Evolutionary conservation across 2,888 invertebrate genomes (phyloP), one percentile per base, ranked within the genome.

Genomic region (Furcula furcula): DNA sequence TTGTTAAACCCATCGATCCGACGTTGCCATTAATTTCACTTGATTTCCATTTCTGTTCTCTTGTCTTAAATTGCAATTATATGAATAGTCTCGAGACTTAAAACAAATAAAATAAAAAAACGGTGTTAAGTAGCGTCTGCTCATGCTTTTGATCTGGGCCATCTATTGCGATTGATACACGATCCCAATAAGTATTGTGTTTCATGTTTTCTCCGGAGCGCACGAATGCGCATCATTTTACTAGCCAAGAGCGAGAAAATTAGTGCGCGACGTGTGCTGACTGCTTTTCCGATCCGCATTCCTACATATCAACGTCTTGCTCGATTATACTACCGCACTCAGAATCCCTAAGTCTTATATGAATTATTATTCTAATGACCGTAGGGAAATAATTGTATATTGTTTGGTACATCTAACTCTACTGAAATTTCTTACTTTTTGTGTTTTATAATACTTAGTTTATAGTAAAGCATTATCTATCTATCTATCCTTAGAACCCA

Each of bases 211-310:
- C 86, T 76, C 83, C 57, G 46, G 54, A 54, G 57, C 60, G 63
- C 68, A 65, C 64, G 71, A 67, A 65, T 71, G 69, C 76, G 73
- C 76, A 65, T 80, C 73, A 76, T 76, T 76, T 78, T 75, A 76
- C 76, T 70, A 66, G 45, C 69, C 66, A 72, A 73, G 66, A 65
- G 63, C 74, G 77, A 76, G 61, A 68, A 86, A 87, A 87, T 84
- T 77, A 83, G 86, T 85, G 84, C 87, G 78, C 70, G 81, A 86
- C 83, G 86, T 65, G 65, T 69, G 66, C 55, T 62, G 61, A 61
- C 67, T 68, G 67, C 67, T 74, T 75, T 77, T 77, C 73, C 76
- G 74, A 85, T 87, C 87, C 87, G 87, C 87, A 88, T 88, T 85
- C 87, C 81, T 66, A 64, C 57, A 53, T 70, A 52, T 57, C 48